These are phyloP conservation scores for Enteromius argenteus DNA, from an alignment of 2,797 vertebrate species.

Conservation along the genomic window DNA sequence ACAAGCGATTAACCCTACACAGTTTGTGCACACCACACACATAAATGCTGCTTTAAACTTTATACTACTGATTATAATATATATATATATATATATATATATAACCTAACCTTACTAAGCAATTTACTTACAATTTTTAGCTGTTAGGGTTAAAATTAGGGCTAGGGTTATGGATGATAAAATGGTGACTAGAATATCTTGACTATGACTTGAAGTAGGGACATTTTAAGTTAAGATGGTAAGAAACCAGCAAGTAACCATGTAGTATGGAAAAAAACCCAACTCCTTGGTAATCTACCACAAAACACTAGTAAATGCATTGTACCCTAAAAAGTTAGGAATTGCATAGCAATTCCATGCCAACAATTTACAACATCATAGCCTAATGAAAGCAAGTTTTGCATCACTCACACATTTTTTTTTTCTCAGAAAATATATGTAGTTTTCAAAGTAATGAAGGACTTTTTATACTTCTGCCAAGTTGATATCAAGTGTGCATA, in stretches of 20 bases:
- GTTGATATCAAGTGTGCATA: constrained; percentile 43
- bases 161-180: not conserved
- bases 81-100: not conserved
- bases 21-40: not conserved
- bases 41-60: not conserved
- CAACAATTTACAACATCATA: not conserved
- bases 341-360: not conserved
- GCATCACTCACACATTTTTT: not conserved
- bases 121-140: not conserved
- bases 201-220: not conserved
- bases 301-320: not conserved
- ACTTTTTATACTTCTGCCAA: not conserved
- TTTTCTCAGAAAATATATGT: not conserved
- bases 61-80: not conserved
- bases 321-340: not conserved
- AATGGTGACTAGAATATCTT: not conserved
- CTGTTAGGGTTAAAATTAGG: not conserved
- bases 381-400: not conserved
- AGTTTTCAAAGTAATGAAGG: constrained; percentile 3
- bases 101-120: not conserved
- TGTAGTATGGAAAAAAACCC: not conserved
- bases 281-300: not conserved
- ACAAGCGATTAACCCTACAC: not conserved
- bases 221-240: not conserved
- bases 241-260: not conserved